Conservation (phyloP, 2,888 invertebrate species). For the Choristoneura rosaceana region DNA sequence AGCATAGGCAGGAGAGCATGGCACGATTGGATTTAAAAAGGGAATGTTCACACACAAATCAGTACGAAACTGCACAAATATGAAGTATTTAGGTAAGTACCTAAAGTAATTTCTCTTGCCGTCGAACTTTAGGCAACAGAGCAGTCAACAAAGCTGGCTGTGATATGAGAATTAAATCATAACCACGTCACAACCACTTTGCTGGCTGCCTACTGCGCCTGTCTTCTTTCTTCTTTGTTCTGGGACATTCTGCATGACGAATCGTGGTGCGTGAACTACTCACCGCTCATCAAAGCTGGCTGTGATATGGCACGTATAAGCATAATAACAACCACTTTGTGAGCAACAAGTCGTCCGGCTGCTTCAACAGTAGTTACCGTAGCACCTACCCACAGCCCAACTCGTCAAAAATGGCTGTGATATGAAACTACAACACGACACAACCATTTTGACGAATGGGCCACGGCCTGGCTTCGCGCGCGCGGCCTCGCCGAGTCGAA, state of each 20-base stretch:
- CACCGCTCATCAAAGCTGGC: constrained; percentile 99
- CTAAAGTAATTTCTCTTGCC: neutral
- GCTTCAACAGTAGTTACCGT: constrained; percentile 43
- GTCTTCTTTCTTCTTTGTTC: constrained; percentile 17
- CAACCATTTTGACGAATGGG: constrained; percentile 92
- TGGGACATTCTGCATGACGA: neutral
- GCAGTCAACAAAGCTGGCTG: constrained; percentile 96
- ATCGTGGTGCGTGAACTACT: constrained; percentile 44
- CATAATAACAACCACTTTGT: constrained; percentile 96
- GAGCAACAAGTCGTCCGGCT: constrained; percentile 85
- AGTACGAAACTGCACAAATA: neutral
- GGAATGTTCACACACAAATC: neutral
- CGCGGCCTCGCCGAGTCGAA: constrained; percentile 38
- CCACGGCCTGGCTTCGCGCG: constrained; percentile 57
- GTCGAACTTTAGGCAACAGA: constrained; percentile 60
- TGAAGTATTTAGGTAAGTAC: neutral
- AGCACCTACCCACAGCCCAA: constrained; percentile 87
- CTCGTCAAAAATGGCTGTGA: constrained; percentile 99
- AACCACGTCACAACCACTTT: constrained; percentile 95
- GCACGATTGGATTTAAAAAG: neutral
- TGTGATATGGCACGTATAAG: constrained; percentile 93
- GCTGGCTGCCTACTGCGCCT: constrained; percentile 80
- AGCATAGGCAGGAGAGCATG: neutral
- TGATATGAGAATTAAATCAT: constrained; percentile 90
- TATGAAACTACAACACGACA: constrained; percentile 89